Evolutionary conservation across 1,140 invertebrate genomes (phyloP).

Genomic region (Euschistus heros): DNA sequence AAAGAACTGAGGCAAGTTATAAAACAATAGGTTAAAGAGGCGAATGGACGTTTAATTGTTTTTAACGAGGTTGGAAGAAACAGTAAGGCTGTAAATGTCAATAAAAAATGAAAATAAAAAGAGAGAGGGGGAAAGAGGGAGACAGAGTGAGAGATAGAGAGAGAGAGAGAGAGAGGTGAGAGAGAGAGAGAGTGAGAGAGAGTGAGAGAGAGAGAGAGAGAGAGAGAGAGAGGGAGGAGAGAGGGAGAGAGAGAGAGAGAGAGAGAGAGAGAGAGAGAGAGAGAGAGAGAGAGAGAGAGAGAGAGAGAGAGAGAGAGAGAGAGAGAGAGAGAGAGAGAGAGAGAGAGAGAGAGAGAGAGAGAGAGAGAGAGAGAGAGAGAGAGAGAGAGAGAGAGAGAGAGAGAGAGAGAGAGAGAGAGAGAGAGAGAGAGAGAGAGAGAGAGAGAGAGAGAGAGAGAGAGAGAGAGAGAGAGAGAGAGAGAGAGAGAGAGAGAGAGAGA

Average conservation of each 20-base stretch:
- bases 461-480: constrained; percentile 17
- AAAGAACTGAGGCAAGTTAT: no score
- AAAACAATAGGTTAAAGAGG: no score
- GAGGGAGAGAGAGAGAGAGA: neutral
- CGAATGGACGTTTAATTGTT: no score
- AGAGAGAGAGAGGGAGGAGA: neutral
- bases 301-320: constrained; percentile 18
- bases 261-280: constrained; percentile 3
- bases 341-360: constrained; percentile 18
- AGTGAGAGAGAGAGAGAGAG: neutral
- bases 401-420: constrained; percentile 18
- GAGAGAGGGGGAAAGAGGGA: neutral
- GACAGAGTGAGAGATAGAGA: neutral
- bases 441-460: constrained; percentile 15
- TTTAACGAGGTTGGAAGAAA: no score
- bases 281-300: constrained; percentile 18
- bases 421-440: constrained; percentile 17
- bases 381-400: constrained; percentile 16
- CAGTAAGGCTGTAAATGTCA: no score
- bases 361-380: constrained; percentile 15
- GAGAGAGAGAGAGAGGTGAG: neutral
- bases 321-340: constrained; percentile 19
- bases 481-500: constrained; percentile 17
- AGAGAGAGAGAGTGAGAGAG: neutral
- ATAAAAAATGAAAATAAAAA: no score